Conservation (phyloP, 2,888 invertebrate genomes). For the Nemurella pictetii region DNA sequence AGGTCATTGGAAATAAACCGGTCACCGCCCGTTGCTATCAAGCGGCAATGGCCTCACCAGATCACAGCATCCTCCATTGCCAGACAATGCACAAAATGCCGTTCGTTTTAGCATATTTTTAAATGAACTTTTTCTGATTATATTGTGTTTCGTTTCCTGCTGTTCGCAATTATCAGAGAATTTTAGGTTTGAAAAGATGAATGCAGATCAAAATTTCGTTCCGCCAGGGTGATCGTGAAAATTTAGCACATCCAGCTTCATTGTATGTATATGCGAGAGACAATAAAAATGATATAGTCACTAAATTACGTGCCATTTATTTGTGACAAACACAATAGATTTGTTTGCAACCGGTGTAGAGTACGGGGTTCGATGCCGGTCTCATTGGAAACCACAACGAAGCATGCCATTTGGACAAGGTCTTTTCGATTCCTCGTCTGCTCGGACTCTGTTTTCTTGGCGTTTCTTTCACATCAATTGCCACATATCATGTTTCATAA, state of each 20-base stretch:
- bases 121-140: neutral
- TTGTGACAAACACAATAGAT: neutral
- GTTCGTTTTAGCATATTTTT: neutral
- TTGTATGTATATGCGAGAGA: too few species aligned
- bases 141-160: neutral
- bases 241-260: neutral
- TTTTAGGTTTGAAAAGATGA: neutral
- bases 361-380: neutral
- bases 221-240: neutral
- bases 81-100: conserved; percentile 3
- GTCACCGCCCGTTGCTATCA: conserved; percentile 16
- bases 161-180: neutral
- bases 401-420: neutral
- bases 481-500: neutral
- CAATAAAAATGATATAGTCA: neutral
- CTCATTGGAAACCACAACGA: neutral
- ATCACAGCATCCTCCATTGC: conserved; percentile 9
- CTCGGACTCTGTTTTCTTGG: neutral
- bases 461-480: neutral
- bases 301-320: neutral
- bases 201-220: neutral
- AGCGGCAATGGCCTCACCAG: conserved; percentile 20
- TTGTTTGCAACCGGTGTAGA: neutral
- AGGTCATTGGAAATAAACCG: conserved; percentile 29
- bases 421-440: too few species aligned